Evolutionary conservation across 2,113 vertebrate genomes (phyloP), one percentile per base, ranked within the genome.

Genomic region (Epinephelus fuscoguttatus): DNA sequence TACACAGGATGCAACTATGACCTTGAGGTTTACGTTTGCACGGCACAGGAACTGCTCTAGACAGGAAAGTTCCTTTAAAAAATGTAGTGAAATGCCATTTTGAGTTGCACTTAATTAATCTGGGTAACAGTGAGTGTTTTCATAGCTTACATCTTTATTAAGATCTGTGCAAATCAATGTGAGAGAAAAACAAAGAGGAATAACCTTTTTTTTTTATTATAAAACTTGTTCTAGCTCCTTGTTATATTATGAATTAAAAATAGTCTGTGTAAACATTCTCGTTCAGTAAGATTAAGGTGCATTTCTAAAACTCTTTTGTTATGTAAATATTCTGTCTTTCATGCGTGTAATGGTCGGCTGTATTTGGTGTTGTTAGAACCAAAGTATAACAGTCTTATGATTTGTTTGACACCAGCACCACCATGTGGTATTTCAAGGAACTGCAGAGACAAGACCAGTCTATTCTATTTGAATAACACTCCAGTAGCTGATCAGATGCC

Each of bases 1-100:
- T 50, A 62, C 77, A 93, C 92, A 94, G 95, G 95, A 95, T 93
- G 94, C 49, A 62, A 53, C 77, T 12, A 12, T 67, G 42, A 74
- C 21, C 6, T 81, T 83, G 69, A 70, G 84, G 86, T 94, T 93
- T 94, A 62, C 69, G 30, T 67, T 59, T 69, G 70, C 78, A 83
- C 0, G 2, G 3, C 6, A 73, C 2, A 50, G 37, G 4, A 37
- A 30, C 49, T 21, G 53, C 14, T 23, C 40, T 3, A 40, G 25
- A 56, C 12, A 17, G 64, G 3, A 60, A 52, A 21, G 0, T 45
- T 82, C 6, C 21, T 68, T 56, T 70, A 55, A 9, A 12, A 53
- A 52, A 52, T 52, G 15, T 13, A 25, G 4, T 21, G 9, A 61
- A 49, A 69, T 69, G 3, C 3, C 3, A 8, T n/a, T 15, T 13